Evolutionary conservation across 2,888 invertebrate genomes (phyloP).

Genomic region (Nebria salina): DNA sequence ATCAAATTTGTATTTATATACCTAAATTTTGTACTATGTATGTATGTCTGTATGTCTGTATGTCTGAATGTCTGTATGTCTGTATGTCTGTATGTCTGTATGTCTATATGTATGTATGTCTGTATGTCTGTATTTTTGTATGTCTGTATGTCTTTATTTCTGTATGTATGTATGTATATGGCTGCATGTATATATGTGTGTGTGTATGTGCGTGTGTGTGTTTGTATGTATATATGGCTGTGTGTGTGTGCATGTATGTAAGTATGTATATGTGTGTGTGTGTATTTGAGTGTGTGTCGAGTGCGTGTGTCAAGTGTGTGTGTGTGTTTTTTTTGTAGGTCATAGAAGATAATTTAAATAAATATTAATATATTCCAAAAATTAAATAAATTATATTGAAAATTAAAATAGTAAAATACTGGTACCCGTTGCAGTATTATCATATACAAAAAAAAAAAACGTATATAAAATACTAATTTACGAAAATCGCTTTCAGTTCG

Average conservation of each 20-base stretch:
- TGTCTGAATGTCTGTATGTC: neutral
- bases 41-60: conserved; percentile 6
- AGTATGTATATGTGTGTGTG: too few relatives aligned
- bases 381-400: neutral
- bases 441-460: neutral
- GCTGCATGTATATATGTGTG: neutral
- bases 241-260: too few relatives aligned
- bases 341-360: neutral
- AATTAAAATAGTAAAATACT: neutral
- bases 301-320: too few relatives aligned
- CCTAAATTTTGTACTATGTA: conserved; percentile 4
- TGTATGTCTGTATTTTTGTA: neutral
- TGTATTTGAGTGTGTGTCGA: too few relatives aligned
- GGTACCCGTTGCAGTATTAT: neutral
- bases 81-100: neutral
- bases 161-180: neutral
- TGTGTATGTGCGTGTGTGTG: too few relatives aligned
- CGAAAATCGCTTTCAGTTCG: neutral
- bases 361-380: neutral
- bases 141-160: neutral
- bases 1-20: conserved; percentile 11
- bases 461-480: neutral
- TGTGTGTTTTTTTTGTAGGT: neutral
- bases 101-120: neutral
- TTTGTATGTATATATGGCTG: too few relatives aligned